These are phyloP conservation scores for Panagrolaimus sp. DNA, from an alignment of 1,140 invertebrate genomes.

Conservation along the genomic window DNA sequence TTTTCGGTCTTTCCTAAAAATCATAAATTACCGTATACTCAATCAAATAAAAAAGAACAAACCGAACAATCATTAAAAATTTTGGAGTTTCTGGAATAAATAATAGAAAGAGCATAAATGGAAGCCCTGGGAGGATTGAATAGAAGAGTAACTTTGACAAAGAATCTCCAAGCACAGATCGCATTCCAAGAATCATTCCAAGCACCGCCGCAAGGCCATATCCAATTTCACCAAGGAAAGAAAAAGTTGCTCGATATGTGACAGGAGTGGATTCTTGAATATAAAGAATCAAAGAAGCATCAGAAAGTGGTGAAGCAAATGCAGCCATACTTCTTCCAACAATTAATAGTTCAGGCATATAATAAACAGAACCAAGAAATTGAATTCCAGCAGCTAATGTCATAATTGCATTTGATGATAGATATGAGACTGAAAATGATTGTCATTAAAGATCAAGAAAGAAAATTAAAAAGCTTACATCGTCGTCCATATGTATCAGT, in stretches of 20 bases:
- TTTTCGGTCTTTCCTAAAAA: constrained; percentile 34
- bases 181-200: constrained; percentile 49
- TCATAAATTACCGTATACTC: neutral
- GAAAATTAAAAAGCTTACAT: constrained; percentile 28
- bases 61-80: constrained; percentile 45
- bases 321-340: constrained; percentile 44
- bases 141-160: constrained; percentile 35
- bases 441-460: constrained; percentile 6
- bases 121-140: constrained; percentile 39
- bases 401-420: constrained; percentile 36
- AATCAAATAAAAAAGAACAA: neutral
- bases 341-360: constrained; percentile 45
- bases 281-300: constrained; percentile 45
- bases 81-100: constrained; percentile 51
- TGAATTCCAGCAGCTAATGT: constrained; percentile 46
- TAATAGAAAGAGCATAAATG: constrained; percentile 43
- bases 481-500: constrained; percentile 48
- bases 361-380: constrained; percentile 33
- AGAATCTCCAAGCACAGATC: constrained; percentile 42
- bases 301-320: constrained; percentile 39
- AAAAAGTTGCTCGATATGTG: constrained; percentile 37
- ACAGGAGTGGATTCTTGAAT: constrained; percentile 43
- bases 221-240: constrained; percentile 49
- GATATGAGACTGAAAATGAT: constrained; percentile 43
- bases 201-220: constrained; percentile 51